phyloP scores from a whole-genome alignment of 2,888 invertebrate species.

The Myopa tessellatipennis region DNA sequence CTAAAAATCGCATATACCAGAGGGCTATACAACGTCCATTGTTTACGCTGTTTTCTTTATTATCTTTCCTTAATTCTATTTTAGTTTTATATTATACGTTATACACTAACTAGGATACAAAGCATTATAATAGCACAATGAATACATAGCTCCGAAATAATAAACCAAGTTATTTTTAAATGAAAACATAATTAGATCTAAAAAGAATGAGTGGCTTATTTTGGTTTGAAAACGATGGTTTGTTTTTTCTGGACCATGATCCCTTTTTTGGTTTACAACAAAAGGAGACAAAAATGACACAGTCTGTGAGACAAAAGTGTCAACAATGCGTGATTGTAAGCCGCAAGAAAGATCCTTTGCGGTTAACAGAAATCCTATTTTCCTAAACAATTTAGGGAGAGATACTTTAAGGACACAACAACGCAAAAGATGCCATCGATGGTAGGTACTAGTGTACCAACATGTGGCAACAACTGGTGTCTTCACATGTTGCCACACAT shows the following conservation, averaged over 20 bases:
- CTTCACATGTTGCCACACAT: constrained; percentile 49
- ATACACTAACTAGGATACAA: not conserved
- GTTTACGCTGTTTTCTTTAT: too few species aligned
- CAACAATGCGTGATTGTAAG: constrained; percentile 40
- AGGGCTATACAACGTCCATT: too few species aligned
- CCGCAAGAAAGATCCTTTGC: constrained; percentile 50
- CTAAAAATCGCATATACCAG: too few species aligned
- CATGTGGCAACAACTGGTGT: constrained; percentile 46
- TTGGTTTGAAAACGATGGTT: not conserved
- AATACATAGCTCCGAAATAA: not conserved
- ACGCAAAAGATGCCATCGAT: constrained; percentile 45
- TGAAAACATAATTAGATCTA: constrained; percentile 14
- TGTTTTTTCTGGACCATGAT: constrained; percentile 22
- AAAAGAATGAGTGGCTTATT: not conserved
- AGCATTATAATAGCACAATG: not conserved
- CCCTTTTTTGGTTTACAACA: constrained; percentile 1
- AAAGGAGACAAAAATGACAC: constrained; percentile 14
- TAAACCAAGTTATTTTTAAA: not conserved
- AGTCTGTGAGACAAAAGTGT: constrained; percentile 34
- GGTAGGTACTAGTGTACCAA: constrained; percentile 38
- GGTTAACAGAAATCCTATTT: constrained; percentile 61
- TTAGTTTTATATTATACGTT: not conserved
- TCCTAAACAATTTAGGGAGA: constrained; percentile 56
- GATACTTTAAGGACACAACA: constrained; percentile 56
- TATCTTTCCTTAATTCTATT: too few species aligned